These are phyloP conservation scores for Oscheius sp. DNA, from an alignment of 1,140 invertebrate genomes.

Conservation along the genomic window DNA sequence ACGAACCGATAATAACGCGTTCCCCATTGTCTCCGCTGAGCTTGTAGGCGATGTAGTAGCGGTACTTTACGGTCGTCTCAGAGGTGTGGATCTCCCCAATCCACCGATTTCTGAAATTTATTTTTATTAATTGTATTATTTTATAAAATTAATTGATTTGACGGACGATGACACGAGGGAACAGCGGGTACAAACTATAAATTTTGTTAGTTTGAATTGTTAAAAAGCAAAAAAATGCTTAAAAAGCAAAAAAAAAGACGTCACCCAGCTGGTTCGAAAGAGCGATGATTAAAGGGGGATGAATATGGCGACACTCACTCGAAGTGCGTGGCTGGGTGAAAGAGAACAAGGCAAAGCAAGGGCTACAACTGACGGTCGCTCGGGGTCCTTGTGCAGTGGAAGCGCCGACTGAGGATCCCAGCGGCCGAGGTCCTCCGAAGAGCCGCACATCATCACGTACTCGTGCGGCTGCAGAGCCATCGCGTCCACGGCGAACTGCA, in stretches of 20 bases:
- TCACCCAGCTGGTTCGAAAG: too few relatives aligned
- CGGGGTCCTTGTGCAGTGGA: constrained; percentile 20
- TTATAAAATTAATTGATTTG: too few relatives aligned
- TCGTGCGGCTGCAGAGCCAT: constrained; percentile 42
- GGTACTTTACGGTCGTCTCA: constrained; percentile 53
- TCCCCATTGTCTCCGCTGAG: constrained; percentile 45
- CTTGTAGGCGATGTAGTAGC: constrained; percentile 60
- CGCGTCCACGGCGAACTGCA: constrained; percentile 41
- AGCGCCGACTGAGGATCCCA: constrained; percentile 32
- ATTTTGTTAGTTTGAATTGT: too few relatives aligned
- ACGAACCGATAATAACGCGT: constrained; percentile 43
- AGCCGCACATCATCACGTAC: constrained; percentile 56
- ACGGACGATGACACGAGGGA: too few relatives aligned
- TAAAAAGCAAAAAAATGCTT: neutral
- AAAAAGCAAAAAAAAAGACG: too few relatives aligned
- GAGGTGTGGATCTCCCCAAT: constrained; percentile 23
- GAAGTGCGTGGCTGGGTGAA: too few relatives aligned
- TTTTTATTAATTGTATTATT: too few relatives aligned
- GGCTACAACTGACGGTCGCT: constrained; percentile 19
- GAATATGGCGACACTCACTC: too few relatives aligned
- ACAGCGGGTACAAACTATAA: too few relatives aligned
- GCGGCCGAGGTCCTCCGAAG: constrained; percentile 21
- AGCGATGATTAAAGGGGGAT: too few relatives aligned
- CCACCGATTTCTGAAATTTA: constrained; percentile 37
- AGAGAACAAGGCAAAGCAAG: neutral